Percentiles rank a stretch among this genome's conserved stretches.
These are phyloP conservation scores for Harpagus bidentatus DNA, from an alignment of 2,113 vertebrate genomes.

Conservation along the genomic window DNA sequence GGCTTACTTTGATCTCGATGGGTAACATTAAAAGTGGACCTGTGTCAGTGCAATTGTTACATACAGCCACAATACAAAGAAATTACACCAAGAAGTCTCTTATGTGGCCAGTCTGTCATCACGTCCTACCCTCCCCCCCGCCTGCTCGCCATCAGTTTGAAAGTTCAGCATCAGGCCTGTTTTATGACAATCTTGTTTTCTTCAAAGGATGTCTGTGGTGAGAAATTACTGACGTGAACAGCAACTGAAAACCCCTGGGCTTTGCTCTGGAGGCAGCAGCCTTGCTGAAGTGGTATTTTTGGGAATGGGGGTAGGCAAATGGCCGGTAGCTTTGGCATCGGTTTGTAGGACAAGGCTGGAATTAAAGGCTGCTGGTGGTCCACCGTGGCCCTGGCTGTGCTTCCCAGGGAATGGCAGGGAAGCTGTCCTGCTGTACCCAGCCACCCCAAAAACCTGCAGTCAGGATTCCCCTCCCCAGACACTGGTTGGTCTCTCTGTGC, in stretches of 20 bases:
- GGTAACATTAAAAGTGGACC: neutral
- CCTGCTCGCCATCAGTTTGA: neutral
- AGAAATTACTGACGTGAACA: neutral
- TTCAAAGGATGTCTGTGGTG: neutral
- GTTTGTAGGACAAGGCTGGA: neutral
- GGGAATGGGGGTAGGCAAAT: neutral
- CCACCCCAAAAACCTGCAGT: neutral
- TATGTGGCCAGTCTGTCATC: rapidly evolving
- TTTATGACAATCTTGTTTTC: neutral
- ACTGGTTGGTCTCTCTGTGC: rapidly evolving
- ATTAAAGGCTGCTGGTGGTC: neutral
- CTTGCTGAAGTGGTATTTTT: neutral
- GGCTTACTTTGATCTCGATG: neutral
- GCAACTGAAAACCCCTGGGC: neutral
- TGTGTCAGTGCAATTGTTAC: neutral
- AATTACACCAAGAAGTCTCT: neutral
- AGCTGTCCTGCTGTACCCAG: neutral
- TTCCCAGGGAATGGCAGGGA: neutral
- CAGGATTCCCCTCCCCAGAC: neutral
- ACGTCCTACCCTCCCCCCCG: rapidly evolving
- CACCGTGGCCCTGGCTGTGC: neutral
- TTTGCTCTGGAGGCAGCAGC: neutral
- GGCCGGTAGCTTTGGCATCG: neutral
- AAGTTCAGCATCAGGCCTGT: neutral
- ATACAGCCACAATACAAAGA: neutral